Percentiles rank a stretch among this genome's conserved stretches.
phyloP scores from a whole-genome alignment of 2,113 vertebrate genomes.

The Hemibagrus wyckioides region DNA sequence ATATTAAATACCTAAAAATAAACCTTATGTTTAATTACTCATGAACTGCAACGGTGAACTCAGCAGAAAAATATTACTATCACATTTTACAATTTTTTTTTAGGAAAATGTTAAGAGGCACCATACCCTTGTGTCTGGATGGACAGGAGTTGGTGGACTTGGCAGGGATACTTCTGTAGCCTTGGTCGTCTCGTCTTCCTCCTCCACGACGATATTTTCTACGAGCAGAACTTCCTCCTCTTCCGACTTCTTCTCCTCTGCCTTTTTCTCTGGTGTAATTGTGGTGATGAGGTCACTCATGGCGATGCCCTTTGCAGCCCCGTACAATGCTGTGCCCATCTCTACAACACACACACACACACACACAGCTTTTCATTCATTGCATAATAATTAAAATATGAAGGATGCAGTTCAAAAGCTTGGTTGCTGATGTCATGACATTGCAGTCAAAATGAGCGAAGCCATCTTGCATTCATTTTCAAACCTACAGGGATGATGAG shows the following conservation, averaged over 20 bases:
- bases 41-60: not conserved
- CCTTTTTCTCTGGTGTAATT: conserved; percentile 87
- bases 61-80: not conserved
- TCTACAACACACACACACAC: conserved; percentile 85
- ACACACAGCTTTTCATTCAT: conserved; percentile 30
- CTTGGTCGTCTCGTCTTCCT: conserved; percentile 66
- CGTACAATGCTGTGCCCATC: conserved; percentile 90
- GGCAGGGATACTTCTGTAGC: conserved; percentile 67
- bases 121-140: conserved; percentile 83
- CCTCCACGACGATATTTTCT: conserved; percentile 45
- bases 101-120: not conserved
- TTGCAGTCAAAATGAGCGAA: conserved; percentile 43
- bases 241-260: conserved; percentile 76
- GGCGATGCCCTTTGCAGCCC: conserved; percentile 86
- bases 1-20: not conserved
- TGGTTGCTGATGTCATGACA: conserved; percentile 38
- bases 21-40: not conserved
- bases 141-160: conserved; percentile 68
- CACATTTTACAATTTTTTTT: not conserved
- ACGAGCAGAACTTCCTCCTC: conserved; percentile 66
- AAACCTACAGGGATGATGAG: conserved; percentile 1
- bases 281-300: conserved; percentile 92
- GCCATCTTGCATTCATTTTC: conserved; percentile 32
- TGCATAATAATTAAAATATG: conserved; percentile 27
- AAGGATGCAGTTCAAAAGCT: conserved; percentile 8